A percentile compares a stretch with the other conserved stretches of the same genome.
These are phyloP conservation scores for Pongo abelii DNA, from an alignment of 2,113 vertebrate species.

Conservation along the genomic window DNA sequence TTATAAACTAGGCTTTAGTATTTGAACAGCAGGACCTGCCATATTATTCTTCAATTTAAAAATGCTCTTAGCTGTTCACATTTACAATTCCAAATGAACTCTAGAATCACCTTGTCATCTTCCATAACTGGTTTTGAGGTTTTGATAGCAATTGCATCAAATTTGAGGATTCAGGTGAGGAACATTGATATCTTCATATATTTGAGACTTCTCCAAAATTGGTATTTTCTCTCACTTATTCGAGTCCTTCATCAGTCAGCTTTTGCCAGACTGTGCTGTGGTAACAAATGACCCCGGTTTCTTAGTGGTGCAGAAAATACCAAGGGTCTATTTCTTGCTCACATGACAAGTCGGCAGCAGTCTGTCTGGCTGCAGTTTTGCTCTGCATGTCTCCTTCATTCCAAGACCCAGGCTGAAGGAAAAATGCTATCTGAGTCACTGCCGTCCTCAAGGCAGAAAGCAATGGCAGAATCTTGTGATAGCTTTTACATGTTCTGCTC, in stretches of 20 bases:
- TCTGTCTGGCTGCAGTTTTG: no score
- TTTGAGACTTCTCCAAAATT: neutral
- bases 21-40: neutral
- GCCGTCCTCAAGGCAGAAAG: no score
- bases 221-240: neutral
- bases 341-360: neutral
- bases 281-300: neutral
- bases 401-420: no score
- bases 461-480: no score
- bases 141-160: neutral
- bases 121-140: neutral
- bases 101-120: neutral
- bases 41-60: neutral
- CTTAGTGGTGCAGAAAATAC: neutral
- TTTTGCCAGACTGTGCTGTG: neutral
- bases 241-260: neutral
- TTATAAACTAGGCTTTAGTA: neutral
- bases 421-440: no score
- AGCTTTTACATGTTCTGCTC: no score
- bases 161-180: neutral
- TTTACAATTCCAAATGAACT: neutral
- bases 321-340: neutral
- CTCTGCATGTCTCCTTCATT: no score
- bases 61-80: neutral
- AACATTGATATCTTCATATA: neutral